Evolutionary conservation across 2,888 invertebrate species (phyloP), one percentile per base, ranked within the genome.

Genomic region (Meiosimyza platycephala): DNA sequence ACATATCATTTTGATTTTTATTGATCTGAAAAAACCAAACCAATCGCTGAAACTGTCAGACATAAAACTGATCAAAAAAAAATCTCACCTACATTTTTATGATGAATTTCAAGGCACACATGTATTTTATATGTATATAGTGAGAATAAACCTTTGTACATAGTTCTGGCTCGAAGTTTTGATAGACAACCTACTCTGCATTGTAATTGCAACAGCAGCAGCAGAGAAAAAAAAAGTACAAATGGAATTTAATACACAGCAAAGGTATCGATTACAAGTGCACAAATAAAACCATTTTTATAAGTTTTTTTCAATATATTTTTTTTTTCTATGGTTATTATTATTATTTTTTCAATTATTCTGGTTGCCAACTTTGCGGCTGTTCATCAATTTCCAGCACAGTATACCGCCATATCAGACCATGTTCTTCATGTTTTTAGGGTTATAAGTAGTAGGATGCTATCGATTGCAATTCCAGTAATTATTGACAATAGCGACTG

Each of bases 221-320:
- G n/a, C 47, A 11, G n/a, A 16, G 13, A 16, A 59, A 33, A 33
- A 52, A 33, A 33, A 33, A 22, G 4, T 12, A 51, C 7, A 52
- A 7, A 40, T 54, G 69, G 51, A 69, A 69, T 60, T 51, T 40
- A 69, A 69, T 60, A 69, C 69, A n/a, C 2, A 15, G 40, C n/a
- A 16, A 48, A n/a, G 60, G 18, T 69, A 69, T 69, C 69, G 69
- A 69, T 69, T 69, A 40, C 69, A 69, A 60, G 60, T 69, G 69
- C 52, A 52, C 69, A 16, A 69, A 18, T 18, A 51, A 69, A 69
- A 60, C 69, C 52, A 69, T 60, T 69, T 40, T 40, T 40, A 40
- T 40, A 18, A 62, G 33, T 62, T 62, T 33, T 69, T 69, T 51
- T 51, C 33, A 33, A 13, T 9, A 40, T 6, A 40, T 1, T 40